Evolutionary conservation across 2,797 vertebrate species (phyloP).

Genomic region (Cirrhinus molitorella): DNA sequence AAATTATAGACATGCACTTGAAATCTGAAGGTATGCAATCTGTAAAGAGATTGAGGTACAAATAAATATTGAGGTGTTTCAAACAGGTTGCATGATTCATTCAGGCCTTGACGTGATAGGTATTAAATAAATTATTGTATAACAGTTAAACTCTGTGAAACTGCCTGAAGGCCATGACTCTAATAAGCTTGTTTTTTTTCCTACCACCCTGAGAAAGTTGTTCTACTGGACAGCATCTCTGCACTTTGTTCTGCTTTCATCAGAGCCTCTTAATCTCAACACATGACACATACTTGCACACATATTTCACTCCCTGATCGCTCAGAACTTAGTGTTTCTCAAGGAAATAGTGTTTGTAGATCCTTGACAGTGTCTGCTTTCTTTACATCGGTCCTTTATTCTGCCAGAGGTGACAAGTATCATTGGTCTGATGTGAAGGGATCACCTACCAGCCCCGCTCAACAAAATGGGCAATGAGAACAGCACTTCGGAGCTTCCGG

Average conservation of each 20-base stretch:
- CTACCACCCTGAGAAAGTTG: conserved; percentile 15
- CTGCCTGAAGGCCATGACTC: not conserved
- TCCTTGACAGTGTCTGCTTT: conserved; percentile 34
- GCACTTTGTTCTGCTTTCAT: conserved; percentile 57
- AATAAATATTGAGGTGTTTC: not conserved
- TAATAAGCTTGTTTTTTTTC: not conserved
- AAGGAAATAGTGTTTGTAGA: conserved; percentile 27
- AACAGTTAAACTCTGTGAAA: not conserved
- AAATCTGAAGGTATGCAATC: not conserved
- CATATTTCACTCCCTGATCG: conserved; percentile 58
- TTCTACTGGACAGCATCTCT: conserved; percentile 35
- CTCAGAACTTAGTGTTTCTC: conserved; percentile 65
- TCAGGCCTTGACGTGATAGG: not conserved
- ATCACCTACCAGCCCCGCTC: conserved; percentile 62
- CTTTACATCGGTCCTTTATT: conserved; percentile 39
- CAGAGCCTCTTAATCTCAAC: conserved; percentile 61
- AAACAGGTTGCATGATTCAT: not conserved
- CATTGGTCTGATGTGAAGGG: conserved; percentile 73
- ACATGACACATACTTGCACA: conserved; percentile 59
- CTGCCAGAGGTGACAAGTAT: conserved; percentile 66
- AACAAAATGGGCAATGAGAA: conserved; percentile 82
- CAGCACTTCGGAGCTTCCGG: conserved; percentile 76
- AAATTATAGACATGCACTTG: not conserved
- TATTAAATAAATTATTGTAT: not conserved
- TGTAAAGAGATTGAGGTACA: not conserved